Conservation (phyloP, 2,113 vertebrate genomes). For the Python bivittatus region DNA sequence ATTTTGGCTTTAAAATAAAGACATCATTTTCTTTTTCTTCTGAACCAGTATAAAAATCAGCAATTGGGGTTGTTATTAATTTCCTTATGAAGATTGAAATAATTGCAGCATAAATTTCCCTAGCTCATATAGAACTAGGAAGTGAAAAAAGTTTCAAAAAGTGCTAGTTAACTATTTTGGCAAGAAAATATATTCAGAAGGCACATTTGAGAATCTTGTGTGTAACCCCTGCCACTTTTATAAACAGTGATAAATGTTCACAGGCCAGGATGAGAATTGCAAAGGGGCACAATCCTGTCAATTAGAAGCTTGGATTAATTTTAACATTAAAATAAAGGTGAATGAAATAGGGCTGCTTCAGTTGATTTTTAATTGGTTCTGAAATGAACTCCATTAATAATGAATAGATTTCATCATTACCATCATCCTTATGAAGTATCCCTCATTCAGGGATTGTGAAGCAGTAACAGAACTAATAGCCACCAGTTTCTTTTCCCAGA, state of each 20-base stretch:
- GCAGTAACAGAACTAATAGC: background rate
- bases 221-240: slow-evolving; percentile 48
- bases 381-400: background rate
- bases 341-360: background rate
- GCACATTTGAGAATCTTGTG: slow-evolving; percentile 41
- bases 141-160: background rate
- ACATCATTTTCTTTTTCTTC: slow-evolving; percentile 44
- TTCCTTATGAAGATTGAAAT: slow-evolving; percentile 26
- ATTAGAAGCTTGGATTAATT: background rate
- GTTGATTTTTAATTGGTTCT: background rate
- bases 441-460: no score
- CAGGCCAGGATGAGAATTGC: slow-evolving; percentile 33
- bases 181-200: slow-evolving; percentile 25
- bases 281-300: background rate
- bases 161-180: background rate
- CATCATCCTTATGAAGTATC: no score
- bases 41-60: slow-evolving; percentile 33
- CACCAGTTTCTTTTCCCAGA: background rate
- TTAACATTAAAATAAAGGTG: background rate
- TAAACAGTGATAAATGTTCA: slow-evolving; percentile 51
- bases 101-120: background rate
- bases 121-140: background rate
- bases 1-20: slow-evolving; percentile 61
- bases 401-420: background rate
- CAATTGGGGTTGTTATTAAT: slow-evolving; percentile 44